Conservation (phyloP, 2,113 vertebrate genomes). For the Psephotus haematonotus region DNA sequence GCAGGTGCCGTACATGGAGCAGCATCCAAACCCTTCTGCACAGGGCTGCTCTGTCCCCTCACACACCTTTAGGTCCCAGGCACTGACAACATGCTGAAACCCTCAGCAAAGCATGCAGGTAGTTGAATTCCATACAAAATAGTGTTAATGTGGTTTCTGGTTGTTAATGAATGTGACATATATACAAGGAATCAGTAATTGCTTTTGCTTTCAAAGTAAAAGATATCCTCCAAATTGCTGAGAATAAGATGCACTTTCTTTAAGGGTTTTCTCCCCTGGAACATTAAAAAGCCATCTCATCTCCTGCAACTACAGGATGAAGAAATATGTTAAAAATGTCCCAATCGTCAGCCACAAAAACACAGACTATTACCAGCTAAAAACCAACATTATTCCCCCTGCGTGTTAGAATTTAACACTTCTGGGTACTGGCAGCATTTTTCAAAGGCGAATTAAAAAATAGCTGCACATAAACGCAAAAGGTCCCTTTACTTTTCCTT, state of each 20-base stretch:
- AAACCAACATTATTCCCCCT: slow-evolving; percentile 46
- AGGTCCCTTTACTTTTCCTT: not conserved
- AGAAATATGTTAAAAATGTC: slow-evolving; percentile 52
- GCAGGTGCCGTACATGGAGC: not conserved
- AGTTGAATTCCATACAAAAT: no score
- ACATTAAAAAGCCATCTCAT: slow-evolving; percentile 2
- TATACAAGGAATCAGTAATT: not conserved
- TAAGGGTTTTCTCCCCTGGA: not conserved
- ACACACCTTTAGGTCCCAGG: fast-evolving
- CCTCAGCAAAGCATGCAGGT: not conserved
- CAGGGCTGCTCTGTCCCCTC: not conserved
- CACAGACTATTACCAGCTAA: slow-evolving; percentile 31
- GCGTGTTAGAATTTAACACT: slow-evolving; percentile 53
- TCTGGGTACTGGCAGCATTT: slow-evolving; percentile 27
- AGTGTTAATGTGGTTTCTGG: not conserved
- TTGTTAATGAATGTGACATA: not conserved
- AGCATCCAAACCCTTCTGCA: fast-evolving
- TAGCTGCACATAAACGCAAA: not conserved
- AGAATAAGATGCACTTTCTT: not conserved
- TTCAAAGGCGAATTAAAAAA: slow-evolving; percentile 32
- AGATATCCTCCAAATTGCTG: not conserved
- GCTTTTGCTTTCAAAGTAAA: not conserved
- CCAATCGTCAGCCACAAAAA: slow-evolving; percentile 48
- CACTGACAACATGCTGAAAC: not conserved
- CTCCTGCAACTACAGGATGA: slow-evolving; percentile 7